Evolutionary conservation across 1,140 invertebrate genomes (phyloP).

Genomic region (Drosophila bocki): DNA sequence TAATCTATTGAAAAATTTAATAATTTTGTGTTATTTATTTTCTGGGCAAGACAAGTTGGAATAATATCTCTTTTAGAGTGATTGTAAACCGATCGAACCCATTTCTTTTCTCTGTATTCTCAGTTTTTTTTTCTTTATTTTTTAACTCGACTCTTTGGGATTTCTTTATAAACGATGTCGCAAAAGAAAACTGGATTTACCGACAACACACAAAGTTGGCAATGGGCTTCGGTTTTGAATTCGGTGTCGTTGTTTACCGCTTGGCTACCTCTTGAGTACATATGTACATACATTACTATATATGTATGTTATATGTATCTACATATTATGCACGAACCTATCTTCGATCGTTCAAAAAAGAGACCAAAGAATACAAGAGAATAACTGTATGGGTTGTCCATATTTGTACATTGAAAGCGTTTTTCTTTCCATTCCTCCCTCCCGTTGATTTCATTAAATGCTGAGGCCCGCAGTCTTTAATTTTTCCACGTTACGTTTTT

Average conservation of each 20-base stretch:
- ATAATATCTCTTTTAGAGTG: background rate
- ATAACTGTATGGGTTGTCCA: conserved; percentile 33
- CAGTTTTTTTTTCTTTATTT: conserved; percentile 3
- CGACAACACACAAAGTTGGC: conserved; percentile 43
- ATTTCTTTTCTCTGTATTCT: conserved; percentile 15
- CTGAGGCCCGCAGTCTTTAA: conserved; percentile 27
- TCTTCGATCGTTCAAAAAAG: conserved; percentile 17
- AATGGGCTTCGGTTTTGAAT: conserved; percentile 48
- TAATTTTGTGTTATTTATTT: background rate
- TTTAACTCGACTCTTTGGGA: conserved; percentile 26
- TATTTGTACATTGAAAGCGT: conserved; percentile 36
- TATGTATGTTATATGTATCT: background rate
- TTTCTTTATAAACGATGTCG: conserved; percentile 53
- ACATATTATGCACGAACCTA: background rate
- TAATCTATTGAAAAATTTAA: no score
- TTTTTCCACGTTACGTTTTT: conserved; percentile 31
- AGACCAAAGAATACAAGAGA: conserved; percentile 22
- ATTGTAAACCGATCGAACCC: background rate
- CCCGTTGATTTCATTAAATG: conserved; percentile 21
- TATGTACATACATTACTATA: conserved; percentile 7
- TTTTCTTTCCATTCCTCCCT: background rate
- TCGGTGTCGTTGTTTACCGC: conserved; percentile 50
- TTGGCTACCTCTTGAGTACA: conserved; percentile 20
- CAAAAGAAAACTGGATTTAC: conserved; percentile 54
- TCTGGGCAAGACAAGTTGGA: background rate